Evolutionary conservation across 2,888 invertebrate species (phyloP).

Genomic region (Phragmatobia fuliginosa): DNA sequence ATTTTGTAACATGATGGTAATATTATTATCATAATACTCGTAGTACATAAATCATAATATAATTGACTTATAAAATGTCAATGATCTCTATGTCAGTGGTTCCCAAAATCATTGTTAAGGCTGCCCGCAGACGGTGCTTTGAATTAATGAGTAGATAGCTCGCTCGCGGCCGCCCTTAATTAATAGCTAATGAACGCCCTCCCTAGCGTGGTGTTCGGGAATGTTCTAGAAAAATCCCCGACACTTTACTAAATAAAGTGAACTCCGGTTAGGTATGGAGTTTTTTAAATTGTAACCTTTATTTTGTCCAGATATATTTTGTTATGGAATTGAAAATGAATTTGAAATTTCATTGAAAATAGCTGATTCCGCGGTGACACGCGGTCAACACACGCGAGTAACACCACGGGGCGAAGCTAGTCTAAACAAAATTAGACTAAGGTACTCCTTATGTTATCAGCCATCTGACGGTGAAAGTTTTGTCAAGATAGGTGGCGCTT

Average conservation of each 20-base stretch:
- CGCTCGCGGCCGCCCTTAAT: constrained; percentile 65
- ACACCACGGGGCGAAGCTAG: too few relatives aligned
- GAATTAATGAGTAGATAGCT: constrained; percentile 73
- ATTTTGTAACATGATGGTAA: too few relatives aligned
- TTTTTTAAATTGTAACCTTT: constrained; percentile 13
- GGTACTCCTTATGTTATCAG: too few relatives aligned
- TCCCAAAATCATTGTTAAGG: constrained; percentile 59
- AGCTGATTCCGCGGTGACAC: too few relatives aligned
- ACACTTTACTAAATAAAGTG: constrained; percentile 41
- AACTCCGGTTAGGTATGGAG: constrained; percentile 12
- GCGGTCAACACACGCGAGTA: too few relatives aligned
- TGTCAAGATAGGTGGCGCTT: too few relatives aligned
- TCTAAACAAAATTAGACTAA: too few relatives aligned
- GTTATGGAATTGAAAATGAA: too few relatives aligned
- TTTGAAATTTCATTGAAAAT: too few relatives aligned
- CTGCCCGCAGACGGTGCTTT: constrained; percentile 64
- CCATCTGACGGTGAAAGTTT: too few relatives aligned
- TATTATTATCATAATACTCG: neutral
- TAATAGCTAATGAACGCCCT: constrained; percentile 70
- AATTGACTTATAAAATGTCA: constrained; percentile 16
- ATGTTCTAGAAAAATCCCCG: constrained; percentile 48
- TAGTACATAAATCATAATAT: neutral
- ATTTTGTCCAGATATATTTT: too few relatives aligned
- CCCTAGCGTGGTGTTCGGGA: constrained; percentile 30
- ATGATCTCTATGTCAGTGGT: constrained; percentile 37